Conservation (phyloP, 1,140 invertebrate genomes). For the Eufriesea mexicana region DNA sequence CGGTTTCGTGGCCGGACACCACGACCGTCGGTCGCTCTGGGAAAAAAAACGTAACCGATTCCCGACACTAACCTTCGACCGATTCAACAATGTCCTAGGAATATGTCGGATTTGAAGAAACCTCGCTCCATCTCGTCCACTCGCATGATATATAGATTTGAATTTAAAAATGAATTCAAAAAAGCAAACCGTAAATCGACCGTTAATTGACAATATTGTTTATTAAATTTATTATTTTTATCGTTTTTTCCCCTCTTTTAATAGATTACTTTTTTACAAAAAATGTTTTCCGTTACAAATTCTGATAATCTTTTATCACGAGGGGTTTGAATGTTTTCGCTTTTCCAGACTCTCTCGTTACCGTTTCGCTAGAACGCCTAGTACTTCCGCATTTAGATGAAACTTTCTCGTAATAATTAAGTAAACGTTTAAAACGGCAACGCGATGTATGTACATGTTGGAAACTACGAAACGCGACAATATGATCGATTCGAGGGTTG, state of each 20-base stretch:
- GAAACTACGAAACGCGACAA: not conserved
- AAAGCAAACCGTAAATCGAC: too few relatives aligned
- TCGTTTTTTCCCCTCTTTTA: not conserved
- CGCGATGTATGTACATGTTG: not conserved
- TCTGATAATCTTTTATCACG: not conserved
- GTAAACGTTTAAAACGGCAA: not conserved
- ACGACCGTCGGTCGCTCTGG: not conserved
- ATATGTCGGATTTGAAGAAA: not conserved
- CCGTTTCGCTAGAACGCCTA: slow-evolving; percentile 37
- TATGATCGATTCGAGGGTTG: not conserved
- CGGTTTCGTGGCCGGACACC: slow-evolving; percentile 31
- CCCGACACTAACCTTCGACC: slow-evolving; percentile 36
- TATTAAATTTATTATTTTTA: not conserved
- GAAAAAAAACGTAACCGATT: slow-evolving; percentile 1
- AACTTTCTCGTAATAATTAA: slow-evolving; percentile 46
- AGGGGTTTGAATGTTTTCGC: slow-evolving; percentile 2
- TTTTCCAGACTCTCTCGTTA: slow-evolving; percentile 33
- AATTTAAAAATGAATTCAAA: not conserved
- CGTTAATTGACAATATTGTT: too few relatives aligned
- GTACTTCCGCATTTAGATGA: slow-evolving; percentile 39
- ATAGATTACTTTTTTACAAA: not conserved
- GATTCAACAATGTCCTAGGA: not conserved
- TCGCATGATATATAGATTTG: too few relatives aligned
- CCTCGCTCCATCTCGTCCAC: not conserved
- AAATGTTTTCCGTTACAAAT: not conserved